Percentiles rank a stretch among this genome's conserved stretches.
Conservation (phyloP, 92 coral and sea anemone genomes). For the Siderastrea radians region DNA sequence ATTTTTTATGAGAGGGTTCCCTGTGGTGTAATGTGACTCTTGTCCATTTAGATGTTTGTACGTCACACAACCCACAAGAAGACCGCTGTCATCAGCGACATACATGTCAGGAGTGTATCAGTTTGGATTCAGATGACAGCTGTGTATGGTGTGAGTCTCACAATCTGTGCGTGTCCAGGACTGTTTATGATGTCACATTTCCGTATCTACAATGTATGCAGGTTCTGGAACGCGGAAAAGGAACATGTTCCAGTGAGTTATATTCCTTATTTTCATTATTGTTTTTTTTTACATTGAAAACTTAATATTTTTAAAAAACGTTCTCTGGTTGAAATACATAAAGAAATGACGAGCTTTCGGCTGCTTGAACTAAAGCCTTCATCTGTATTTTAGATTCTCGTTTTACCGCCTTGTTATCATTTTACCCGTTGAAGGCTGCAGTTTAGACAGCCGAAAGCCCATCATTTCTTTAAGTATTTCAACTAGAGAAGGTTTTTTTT, state of each 20-base stretch:
- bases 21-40: background rate
- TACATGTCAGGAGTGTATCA: conserved; percentile 49
- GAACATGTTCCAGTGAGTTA: conserved; percentile 33
- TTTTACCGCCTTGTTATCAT: too few relatives aligned
- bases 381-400: too few relatives aligned
- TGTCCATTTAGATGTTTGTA: background rate
- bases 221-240: conserved; percentile 45
- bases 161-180: conserved; percentile 62
- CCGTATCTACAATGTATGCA: conserved; percentile 82
- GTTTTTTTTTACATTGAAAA: too few relatives aligned
- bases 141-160: conserved; percentile 85
- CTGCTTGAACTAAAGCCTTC: too few relatives aligned
- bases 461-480: too few relatives aligned
- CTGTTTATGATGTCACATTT: conserved; percentile 57
- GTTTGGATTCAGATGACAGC: background rate
- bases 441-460: too few relatives aligned
- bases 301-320: too few relatives aligned
- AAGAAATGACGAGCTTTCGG: too few relatives aligned
- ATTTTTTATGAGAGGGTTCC: too few relatives aligned
- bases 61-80: background rate
- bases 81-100: conserved; percentile 16
- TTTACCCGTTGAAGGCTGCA: too few relatives aligned
- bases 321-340: too few relatives aligned
- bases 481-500: too few relatives aligned
- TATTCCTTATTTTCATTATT: background rate